These are phyloP conservation scores for Anas platyrhynchos DNA, from an alignment of 2,113 vertebrate species.

Conservation along the genomic window DNA sequence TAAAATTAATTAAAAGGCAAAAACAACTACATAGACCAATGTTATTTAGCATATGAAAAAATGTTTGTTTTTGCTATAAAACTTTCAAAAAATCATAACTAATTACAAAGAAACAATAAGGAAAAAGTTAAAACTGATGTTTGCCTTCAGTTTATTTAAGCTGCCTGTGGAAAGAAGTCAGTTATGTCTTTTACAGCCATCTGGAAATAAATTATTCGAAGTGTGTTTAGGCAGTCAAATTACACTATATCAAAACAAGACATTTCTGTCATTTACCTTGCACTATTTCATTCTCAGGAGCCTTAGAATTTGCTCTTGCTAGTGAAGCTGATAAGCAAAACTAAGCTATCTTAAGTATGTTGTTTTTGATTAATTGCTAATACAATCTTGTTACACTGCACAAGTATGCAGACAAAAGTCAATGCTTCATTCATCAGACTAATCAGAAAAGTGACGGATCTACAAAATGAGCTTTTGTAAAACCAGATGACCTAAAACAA, in stretches of 20 bases:
- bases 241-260: conserved; percentile 49
- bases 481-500: conserved; percentile 39
- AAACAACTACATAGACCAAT: background rate
- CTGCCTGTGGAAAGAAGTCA: background rate
- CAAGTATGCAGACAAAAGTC: background rate
- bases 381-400: background rate
- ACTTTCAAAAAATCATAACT: background rate
- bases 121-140: background rate
- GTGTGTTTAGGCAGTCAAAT: conserved; percentile 32
- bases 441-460: conserved; percentile 27
- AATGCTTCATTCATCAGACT: conserved; percentile 51
- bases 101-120: background rate
- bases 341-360: conserved; percentile 21
- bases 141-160: conserved; percentile 13
- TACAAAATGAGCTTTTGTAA: conserved; percentile 44
- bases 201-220: conserved; percentile 37
- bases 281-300: conserved; percentile 42
- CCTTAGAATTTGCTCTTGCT: conserved; percentile 40
- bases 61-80: rapidly evolving
- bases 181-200: background rate
- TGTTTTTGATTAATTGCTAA: conserved; percentile 53
- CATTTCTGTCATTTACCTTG: conserved; percentile 19
- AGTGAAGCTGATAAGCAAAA: conserved; percentile 46
- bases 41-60: background rate
- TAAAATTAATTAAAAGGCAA: background rate